A percentile compares a stretch with the other conserved stretches of the same genome.
Conservation (phyloP, 2,888 invertebrate species). For the Cephus sareptanus region DNA sequence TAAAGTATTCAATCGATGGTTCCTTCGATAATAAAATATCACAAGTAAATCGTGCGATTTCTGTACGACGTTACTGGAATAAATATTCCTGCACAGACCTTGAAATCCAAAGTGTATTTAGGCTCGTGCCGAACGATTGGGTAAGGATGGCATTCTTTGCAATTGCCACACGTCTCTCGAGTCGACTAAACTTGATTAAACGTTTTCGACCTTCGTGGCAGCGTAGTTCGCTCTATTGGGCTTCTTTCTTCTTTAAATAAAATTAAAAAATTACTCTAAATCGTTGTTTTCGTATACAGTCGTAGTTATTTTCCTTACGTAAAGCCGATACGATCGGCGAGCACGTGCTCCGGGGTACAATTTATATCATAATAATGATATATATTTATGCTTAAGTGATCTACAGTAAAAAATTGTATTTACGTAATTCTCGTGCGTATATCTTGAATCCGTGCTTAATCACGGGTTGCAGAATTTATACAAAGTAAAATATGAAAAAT, state of each 20-base stretch:
- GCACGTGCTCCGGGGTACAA: no score
- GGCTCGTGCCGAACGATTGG: background rate
- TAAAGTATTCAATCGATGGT: no score
- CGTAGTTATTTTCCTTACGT: background rate
- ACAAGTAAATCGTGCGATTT: background rate
- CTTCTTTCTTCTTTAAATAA: background rate
- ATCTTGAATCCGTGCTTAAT: background rate
- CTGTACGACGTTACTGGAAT: background rate
- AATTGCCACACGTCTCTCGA: constrained; percentile 5
- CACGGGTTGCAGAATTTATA: background rate
- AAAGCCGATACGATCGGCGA: background rate
- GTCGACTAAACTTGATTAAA: background rate
- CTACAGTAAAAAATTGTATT: background rate
- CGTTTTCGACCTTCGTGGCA: background rate
- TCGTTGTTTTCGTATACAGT: background rate
- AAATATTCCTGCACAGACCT: background rate
- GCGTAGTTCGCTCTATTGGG: background rate
- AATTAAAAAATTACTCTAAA: background rate
- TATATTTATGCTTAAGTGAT: background rate
- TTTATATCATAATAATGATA: background rate
- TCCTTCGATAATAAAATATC: background rate
- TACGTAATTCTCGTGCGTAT: background rate
- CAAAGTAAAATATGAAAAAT: background rate
- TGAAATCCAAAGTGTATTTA: background rate
- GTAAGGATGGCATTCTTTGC: constrained; percentile 5